Percentiles rank a stretch among this genome's conserved stretches.
Conservation (phyloP, 2,113 vertebrate species). For the Formicarius rufipectus region DNA sequence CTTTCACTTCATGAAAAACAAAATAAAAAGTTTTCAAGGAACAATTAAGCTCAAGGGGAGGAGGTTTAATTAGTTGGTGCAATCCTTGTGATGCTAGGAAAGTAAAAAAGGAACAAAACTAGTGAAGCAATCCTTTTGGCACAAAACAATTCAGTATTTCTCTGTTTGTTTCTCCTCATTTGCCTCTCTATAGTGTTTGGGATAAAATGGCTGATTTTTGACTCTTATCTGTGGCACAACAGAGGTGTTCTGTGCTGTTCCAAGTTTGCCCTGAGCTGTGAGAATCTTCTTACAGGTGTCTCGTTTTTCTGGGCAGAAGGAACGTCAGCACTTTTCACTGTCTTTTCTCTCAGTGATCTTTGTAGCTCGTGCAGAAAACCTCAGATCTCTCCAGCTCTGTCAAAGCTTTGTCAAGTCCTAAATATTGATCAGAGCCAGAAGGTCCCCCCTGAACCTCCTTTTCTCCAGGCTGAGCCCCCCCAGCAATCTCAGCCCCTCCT, state of each 20-base stretch:
- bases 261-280: background rate
- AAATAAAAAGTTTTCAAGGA: background rate
- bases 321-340: background rate
- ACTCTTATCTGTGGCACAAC: background rate
- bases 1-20: background rate
- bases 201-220: background rate
- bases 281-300: background rate
- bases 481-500: background rate
- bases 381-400: fast-evolving
- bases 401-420: background rate
- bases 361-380: background rate
- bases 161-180: background rate
- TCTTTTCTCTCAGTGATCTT: background rate
- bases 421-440: background rate
- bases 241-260: background rate
- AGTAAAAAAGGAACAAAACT: background rate
- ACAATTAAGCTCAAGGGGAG: background rate
- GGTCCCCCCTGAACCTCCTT: background rate
- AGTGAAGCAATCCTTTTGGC: background rate
- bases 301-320: background rate
- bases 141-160: background rate
- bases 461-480: background rate
- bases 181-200: background rate
- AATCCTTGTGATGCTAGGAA: background rate
- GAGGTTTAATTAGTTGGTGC: background rate